Percentiles rank a stretch among this genome's conserved stretches.
phyloP scores from a whole-genome alignment of 2,888 invertebrate species.

The Drosophila leonis region DNA sequence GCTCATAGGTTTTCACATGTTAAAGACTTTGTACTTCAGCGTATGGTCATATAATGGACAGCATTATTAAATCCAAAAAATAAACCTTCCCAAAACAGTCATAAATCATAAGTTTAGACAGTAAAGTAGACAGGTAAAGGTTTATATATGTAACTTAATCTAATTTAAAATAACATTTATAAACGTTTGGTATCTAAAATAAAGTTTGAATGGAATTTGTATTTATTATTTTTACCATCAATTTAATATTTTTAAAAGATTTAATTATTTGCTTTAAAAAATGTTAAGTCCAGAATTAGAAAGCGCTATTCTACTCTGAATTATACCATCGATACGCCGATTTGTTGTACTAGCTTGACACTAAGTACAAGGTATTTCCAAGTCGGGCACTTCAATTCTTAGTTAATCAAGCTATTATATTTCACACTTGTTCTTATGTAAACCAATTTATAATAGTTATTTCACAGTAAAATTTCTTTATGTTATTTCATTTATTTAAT shows the following conservation, averaged over 20 bases:
- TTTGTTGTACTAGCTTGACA: background rate
- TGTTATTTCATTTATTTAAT: background rate
- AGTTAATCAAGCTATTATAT: too few species aligned
- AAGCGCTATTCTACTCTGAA: background rate
- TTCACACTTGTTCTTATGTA: background rate
- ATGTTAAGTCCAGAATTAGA: background rate
- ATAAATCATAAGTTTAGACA: background rate
- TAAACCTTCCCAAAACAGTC: background rate
- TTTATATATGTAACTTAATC: too few species aligned
- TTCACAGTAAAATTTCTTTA: background rate
- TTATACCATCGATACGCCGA: background rate
- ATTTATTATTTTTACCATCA: background rate
- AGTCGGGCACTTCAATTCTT: background rate
- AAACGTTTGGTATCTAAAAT: background rate
- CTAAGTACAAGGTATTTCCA: background rate
- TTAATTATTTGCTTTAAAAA: background rate
- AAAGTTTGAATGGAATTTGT: background rate
- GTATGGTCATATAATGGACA: background rate
- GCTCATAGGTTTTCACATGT: conserved; percentile 2
- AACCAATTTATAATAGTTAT: background rate
- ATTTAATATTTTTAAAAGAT: background rate
- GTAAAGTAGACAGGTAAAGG: background rate
- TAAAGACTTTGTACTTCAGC: background rate
- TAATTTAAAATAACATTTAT: background rate
- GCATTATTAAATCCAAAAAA: background rate